Evolutionary conservation across 2,113 vertebrate genomes (phyloP).

Genomic region (Mus spicilegus): DNA sequence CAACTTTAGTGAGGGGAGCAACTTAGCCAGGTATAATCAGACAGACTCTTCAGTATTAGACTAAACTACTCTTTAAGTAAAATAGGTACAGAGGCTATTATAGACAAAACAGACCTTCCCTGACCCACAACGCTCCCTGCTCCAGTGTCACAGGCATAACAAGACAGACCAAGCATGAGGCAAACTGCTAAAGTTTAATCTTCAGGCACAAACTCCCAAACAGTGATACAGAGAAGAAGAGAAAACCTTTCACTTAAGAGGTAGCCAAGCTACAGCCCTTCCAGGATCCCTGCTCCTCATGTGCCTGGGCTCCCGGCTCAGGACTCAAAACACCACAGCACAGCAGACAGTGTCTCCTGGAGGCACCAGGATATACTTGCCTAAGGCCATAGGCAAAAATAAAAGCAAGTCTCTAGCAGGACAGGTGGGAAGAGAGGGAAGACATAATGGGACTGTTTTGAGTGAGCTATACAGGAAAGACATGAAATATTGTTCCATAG

Average conservation of each 20-base stretch:
- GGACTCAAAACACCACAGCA: background rate
- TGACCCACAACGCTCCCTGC: background rate
- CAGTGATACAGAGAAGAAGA: background rate
- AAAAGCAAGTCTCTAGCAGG: constrained; percentile 29
- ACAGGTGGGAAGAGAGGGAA: background rate
- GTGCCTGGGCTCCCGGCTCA: background rate
- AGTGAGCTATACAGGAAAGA: constrained; percentile 37
- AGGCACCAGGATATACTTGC: background rate
- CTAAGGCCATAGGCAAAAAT: background rate
- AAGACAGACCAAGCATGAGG: background rate
- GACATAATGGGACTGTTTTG: background rate
- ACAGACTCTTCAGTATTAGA: background rate
- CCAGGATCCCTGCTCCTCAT: background rate
- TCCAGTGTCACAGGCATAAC: fast-evolving
- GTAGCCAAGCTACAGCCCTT: background rate
- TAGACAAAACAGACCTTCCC: background rate
- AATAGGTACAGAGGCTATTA: background rate
- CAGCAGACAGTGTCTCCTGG: background rate
- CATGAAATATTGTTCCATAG: background rate
- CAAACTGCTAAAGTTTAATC: background rate
- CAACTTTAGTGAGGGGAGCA: background rate
- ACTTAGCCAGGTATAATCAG: background rate
- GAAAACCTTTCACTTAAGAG: background rate
- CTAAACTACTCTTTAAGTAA: background rate
- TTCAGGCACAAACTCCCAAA: constrained; percentile 4